Evolutionary conservation across 1,140 invertebrate species (phyloP), one percentile per base, ranked within the genome.

Genomic region (Monochamus saltuarius): DNA sequence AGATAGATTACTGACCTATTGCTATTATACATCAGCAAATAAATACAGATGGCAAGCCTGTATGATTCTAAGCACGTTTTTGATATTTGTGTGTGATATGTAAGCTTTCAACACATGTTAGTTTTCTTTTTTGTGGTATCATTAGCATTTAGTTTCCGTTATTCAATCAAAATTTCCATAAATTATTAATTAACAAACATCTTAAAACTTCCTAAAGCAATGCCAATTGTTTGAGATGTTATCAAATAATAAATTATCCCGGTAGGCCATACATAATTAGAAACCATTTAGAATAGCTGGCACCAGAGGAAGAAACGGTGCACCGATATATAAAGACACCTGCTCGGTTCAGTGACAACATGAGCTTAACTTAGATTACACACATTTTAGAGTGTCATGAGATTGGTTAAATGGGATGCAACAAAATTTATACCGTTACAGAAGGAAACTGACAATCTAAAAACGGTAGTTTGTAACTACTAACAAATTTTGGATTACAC

Each of bases 301-400:
- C 53, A 56, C 9, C n/a, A 17, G 17, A 43, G 40, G 40, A 45
- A 43, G 34, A 22, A 56, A 51, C 22, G 36, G 22, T 51, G 36
- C 22, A 16, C 6, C 29, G 49, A 35, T 51, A 51, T 51, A 13
- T 17, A 54, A 54, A 54, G 40, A 45, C 56, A 57, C 56, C 56
- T 57, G 56, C 46, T 57, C 45, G 17, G 46, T 37, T 49, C 36
- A n/a, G 56, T 57, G 35, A 13, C 46, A 57, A 57, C 56, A 57
- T 38, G 46, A 38, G 35, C 56, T 57, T 22, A 57, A 57, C 11
- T 57, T 57, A 49, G 56, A 57, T 57, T 57, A 57, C 16, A 46
- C 56, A 57, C 42, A 57, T 57, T 57, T 57, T 49, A 57, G 35
- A 49, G 17, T 49, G 56, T 57, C 56, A 57, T 29, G 39, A 17